Percentiles rank a stretch among this genome's conserved stretches.
These are phyloP conservation scores for Dichetophora obliterata DNA, from an alignment of 2,888 invertebrate species.

Conservation along the genomic window DNA sequence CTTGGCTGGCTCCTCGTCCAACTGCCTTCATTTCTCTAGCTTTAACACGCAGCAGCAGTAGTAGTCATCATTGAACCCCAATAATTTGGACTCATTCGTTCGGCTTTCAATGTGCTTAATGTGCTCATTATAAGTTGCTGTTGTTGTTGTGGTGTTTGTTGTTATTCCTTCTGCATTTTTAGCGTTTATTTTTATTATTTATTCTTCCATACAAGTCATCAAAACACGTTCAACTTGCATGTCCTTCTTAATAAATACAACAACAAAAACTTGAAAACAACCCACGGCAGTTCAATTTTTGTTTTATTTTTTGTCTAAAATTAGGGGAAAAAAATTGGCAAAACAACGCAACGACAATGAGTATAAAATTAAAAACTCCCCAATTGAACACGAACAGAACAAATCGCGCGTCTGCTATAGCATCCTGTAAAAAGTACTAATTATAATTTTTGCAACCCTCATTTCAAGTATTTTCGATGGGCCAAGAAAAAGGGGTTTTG, in stretches of 20 bases:
- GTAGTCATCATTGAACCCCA: neutral
- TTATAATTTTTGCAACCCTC: conserved; percentile 55
- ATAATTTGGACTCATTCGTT: conserved; percentile 2
- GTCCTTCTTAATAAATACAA: neutral
- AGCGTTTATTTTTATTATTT: conserved; percentile 11
- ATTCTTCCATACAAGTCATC: neutral
- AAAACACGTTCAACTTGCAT: conserved; percentile 5
- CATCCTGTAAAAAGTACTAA: conserved; percentile 23
- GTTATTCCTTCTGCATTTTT: neutral
- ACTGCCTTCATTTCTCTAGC: neutral
- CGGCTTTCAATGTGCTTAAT: conserved; percentile 53
- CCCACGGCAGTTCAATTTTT: too few relatives aligned
- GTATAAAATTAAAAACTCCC: conserved; percentile 55
- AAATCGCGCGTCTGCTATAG: conserved; percentile 38
- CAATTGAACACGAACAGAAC: conserved; percentile 63
- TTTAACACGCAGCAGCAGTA: neutral
- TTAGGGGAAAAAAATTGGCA: neutral
- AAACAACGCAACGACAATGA: neutral
- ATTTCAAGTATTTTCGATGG: conserved; percentile 11
- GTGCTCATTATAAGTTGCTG: conserved; percentile 63
- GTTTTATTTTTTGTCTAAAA: neutral
- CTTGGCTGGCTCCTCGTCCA: neutral
- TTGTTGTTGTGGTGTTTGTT: conserved; percentile 56
- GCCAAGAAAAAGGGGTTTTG: conserved; percentile 39
- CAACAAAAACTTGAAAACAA: neutral